phyloP scores from a whole-genome alignment of 2,888 invertebrate genomes.

The Drosophila crucigera region DNA sequence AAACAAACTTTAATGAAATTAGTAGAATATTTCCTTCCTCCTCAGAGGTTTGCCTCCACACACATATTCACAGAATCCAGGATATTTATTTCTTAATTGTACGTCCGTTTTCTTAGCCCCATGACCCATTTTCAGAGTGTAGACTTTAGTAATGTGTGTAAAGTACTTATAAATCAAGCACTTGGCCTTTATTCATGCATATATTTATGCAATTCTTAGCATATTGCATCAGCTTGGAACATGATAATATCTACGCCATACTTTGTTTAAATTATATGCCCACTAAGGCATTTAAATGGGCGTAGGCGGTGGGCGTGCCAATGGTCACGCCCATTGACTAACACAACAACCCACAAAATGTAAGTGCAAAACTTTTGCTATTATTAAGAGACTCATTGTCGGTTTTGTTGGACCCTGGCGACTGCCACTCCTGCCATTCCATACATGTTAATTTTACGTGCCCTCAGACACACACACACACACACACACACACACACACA shows the following conservation, averaged over 20 bases:
- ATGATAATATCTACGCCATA: slow-evolving; percentile 46
- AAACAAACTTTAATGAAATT: background rate
- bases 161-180: slow-evolving; percentile 49
- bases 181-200: slow-evolving; percentile 25
- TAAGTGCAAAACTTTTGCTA: slow-evolving; percentile 78
- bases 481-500: background rate
- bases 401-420: slow-evolving; percentile 76
- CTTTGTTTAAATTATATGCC: slow-evolving; percentile 50
- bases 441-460: slow-evolving; percentile 33
- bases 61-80: background rate
- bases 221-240: slow-evolving; percentile 30
- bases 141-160: background rate
- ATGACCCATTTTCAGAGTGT: background rate
- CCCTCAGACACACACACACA: slow-evolving; percentile 4
- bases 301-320: slow-evolving; percentile 1
- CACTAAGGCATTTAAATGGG: slow-evolving; percentile 52
- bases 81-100: background rate
- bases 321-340: slow-evolving; percentile 39
- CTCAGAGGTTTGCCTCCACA: background rate
- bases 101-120: background rate
- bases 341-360: slow-evolving; percentile 39
- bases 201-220: slow-evolving; percentile 28
- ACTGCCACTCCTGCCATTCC: slow-evolving; percentile 33
- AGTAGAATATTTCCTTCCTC: background rate
- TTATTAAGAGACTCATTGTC: slow-evolving; percentile 78